Base-by-base conservation (phyloP, 2,113 vertebrate genomes). In the Anarrhichthys ocellatus region DNA sequence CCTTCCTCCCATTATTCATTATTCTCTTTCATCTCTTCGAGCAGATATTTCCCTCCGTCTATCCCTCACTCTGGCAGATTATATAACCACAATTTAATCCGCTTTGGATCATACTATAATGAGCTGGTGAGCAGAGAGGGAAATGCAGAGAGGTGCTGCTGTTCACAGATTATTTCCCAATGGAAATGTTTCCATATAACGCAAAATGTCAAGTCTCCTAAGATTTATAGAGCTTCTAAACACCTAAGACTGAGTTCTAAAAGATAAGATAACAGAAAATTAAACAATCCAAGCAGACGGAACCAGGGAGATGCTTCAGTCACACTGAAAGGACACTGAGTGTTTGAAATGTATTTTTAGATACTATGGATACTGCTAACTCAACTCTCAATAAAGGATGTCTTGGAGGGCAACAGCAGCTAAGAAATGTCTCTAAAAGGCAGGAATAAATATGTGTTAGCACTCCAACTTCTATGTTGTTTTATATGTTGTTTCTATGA, bases 21-120 rank as follows among this genome's bases (percentile, higher is more conserved):
- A 32, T 32, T 32, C 32, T 29, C 52, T 54, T 42, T 73, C 64
- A 68, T 78, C 62, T 69, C 66, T 54, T 15, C 46, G 58, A 72
- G 18, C 17, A 34, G 56, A 81, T 56, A 75, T 67, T 73, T 36
- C 66, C 71, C 74, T 72, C 61, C 42, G 3, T 74, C 70, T 27
- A 68, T 82, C 85, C 67, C 80, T 68, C 38, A 50, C 1, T 62
- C 68, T 50, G 48, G 18, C 68, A 65, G 76, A 85, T 94, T 92
- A 92, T 84, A 73, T 92, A 93, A 92, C 80, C 72, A 70, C 56
- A 68, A 71, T 89, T 88, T 92, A 93, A 93, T 94, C 93, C 91
- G 89, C 71, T 82, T 48, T 64, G 85, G 86, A 88, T 92, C 84
- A 87, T 77, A 86, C 76, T 61, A 78, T 87, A 90, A 85, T 76